These are phyloP conservation scores for Tiaroga cobitis DNA, from an alignment of 2,797 vertebrate species.

Conservation along the genomic window DNA sequence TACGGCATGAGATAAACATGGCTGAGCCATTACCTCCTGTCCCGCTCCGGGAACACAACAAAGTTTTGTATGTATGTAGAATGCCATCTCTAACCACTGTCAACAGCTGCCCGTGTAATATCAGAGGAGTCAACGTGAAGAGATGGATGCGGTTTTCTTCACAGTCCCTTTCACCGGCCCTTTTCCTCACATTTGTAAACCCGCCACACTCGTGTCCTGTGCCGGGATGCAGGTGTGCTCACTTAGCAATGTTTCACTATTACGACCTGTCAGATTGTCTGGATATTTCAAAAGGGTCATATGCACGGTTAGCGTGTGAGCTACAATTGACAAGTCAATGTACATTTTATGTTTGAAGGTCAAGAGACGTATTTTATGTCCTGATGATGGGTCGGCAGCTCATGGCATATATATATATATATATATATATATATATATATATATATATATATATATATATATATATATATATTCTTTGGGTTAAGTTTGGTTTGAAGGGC, in stretches of 20 bases:
- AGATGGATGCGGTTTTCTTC: slow-evolving; percentile 67
- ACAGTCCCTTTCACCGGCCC: slow-evolving; percentile 65
- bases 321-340: slow-evolving; percentile 1
- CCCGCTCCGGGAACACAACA: slow-evolving; percentile 46
- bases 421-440: background rate
- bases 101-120: slow-evolving; percentile 71
- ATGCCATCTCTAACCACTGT: slow-evolving; percentile 70
- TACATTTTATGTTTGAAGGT: slow-evolving; percentile 41
- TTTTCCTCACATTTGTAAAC: slow-evolving; percentile 65
- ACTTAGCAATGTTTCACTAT: slow-evolving; percentile 14
- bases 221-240: slow-evolving; percentile 12
- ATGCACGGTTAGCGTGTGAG: background rate
- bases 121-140: slow-evolving; percentile 64
- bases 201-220: slow-evolving; percentile 61
- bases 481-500: slow-evolving; percentile 43
- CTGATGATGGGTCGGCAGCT: background rate
- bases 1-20: slow-evolving; percentile 43
- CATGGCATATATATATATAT: background rate
- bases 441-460: background rate
- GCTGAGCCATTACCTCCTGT: slow-evolving; percentile 21
- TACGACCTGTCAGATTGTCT: slow-evolving; percentile 24
- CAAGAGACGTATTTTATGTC: slow-evolving; percentile 20
- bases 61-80: slow-evolving; percentile 62
- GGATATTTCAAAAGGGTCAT: background rate
- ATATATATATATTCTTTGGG: background rate